phyloP scores from a whole-genome alignment of 1,140 invertebrate species.

The Rhagoletis zephyria region DNA sequence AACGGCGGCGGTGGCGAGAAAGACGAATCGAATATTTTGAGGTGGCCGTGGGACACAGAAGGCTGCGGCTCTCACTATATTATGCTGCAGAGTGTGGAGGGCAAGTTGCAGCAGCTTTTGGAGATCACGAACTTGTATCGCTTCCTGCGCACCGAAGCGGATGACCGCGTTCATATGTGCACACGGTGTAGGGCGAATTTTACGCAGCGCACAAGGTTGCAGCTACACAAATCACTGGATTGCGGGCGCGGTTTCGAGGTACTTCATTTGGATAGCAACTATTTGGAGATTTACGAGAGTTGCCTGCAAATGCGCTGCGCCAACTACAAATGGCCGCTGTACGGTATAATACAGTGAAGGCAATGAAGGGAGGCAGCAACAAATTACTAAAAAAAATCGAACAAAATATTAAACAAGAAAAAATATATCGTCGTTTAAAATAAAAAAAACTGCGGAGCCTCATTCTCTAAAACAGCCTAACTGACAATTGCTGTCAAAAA shows the following conservation, averaged over 20 bases:
- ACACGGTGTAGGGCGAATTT: slow-evolving; percentile 20
- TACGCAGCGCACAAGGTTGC: not conserved
- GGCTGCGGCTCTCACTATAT: slow-evolving; percentile 21
- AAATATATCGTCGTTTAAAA: too few species aligned
- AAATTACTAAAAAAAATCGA: too few species aligned
- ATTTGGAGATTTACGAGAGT: slow-evolving; percentile 44
- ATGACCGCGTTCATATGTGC: slow-evolving; percentile 22
- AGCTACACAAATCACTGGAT: slow-evolving; percentile 40
- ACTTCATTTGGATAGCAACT: slow-evolving; percentile 22
- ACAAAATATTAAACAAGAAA: too few species aligned
- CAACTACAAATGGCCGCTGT: slow-evolving; percentile 38
- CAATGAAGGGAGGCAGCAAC: too few species aligned
- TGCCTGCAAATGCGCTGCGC: slow-evolving; percentile 8
- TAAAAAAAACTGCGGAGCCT: too few species aligned
- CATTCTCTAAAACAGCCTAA: too few species aligned
- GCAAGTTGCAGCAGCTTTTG: not conserved
- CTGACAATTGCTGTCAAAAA: too few species aligned
- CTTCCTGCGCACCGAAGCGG: slow-evolving; percentile 22
- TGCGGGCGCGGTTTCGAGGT: slow-evolving; percentile 54
- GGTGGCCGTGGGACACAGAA: not conserved
- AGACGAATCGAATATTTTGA: not conserved
- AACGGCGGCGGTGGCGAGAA: too few species aligned
- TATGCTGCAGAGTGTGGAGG: not conserved
- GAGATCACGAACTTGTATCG: slow-evolving; percentile 38
- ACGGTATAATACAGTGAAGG: slow-evolving; percentile 15